These are phyloP conservation scores for Brienomyrus longianalis DNA, from an alignment of 2,113 vertebrate species.

Conservation along the genomic window DNA sequence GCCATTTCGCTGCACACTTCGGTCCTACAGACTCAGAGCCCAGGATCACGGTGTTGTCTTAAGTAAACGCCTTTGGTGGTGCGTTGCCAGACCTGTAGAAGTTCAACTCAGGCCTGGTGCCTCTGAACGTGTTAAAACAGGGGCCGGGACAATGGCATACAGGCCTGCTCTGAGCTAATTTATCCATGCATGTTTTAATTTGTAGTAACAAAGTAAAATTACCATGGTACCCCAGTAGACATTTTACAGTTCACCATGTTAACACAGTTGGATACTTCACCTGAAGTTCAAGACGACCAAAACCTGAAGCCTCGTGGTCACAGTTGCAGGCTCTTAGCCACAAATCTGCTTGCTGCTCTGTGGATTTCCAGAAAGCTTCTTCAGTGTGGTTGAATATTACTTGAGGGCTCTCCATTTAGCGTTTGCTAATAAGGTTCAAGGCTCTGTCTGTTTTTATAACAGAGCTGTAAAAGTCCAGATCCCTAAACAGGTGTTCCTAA, in stretches of 20 bases:
- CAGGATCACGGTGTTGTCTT: neutral
- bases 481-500: neutral
- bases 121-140: slow-evolving; percentile 13
- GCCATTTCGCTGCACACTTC: too few relatives aligned
- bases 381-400: too few relatives aligned
- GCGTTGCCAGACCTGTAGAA: neutral
- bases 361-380: neutral
- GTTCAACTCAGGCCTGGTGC: neutral
- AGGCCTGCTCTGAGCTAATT: neutral
- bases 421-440: neutral
- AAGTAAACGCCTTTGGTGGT: neutral
- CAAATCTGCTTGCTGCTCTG: neutral
- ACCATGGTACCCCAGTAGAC: neutral
- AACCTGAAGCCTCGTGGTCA: neutral
- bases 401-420: neutral
- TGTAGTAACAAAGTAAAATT: neutral
- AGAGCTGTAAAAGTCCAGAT: neutral
- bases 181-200: neutral
- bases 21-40: too few relatives aligned
- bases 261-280: neutral
- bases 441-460: neutral
- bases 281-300: neutral
- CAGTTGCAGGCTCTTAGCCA: neutral
- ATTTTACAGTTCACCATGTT: neutral
- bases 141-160: neutral